A percentile compares a stretch with the other conserved stretches of the same genome.
Evolutionary conservation across 2,888 invertebrate genomes (phyloP).

Genomic region (Xestoiulus laeticollis): DNA sequence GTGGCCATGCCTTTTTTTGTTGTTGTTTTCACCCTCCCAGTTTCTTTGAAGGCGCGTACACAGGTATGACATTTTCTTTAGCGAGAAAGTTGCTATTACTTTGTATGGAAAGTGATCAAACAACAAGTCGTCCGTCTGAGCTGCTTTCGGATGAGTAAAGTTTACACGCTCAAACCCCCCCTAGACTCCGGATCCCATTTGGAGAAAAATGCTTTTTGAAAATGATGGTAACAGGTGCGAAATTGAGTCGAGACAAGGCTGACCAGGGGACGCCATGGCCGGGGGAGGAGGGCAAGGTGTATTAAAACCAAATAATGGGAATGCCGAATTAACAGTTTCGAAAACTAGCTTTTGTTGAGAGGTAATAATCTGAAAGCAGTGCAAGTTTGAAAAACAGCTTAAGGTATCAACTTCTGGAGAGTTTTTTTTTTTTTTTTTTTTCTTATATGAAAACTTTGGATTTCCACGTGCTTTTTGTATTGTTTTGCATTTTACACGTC

Average conservation of each 20-base stretch:
- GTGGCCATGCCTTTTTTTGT: background rate
- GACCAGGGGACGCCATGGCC: background rate
- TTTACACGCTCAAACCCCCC: background rate
- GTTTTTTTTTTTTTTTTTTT: too few species aligned
- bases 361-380: background rate
- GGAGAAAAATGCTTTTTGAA: background rate
- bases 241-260: background rate
- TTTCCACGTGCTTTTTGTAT: too few species aligned
- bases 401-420: background rate
- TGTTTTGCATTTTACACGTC: too few species aligned
- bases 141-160: background rate
- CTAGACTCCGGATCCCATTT: background rate
- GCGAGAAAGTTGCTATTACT: constrained; percentile 26
- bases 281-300: background rate
- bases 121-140: background rate
- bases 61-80: constrained; percentile 1
- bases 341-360: background rate
- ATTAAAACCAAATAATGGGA: background rate
- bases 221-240: constrained; percentile 26
- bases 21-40: too few species aligned
- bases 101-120: constrained; percentile 16
- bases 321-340: background rate
- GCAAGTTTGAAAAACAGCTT: background rate
- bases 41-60: background rate
- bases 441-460: too few species aligned